Base-by-base conservation (phyloP, 2,888 invertebrate species). In the Eupithecia pulchellata region DNA sequence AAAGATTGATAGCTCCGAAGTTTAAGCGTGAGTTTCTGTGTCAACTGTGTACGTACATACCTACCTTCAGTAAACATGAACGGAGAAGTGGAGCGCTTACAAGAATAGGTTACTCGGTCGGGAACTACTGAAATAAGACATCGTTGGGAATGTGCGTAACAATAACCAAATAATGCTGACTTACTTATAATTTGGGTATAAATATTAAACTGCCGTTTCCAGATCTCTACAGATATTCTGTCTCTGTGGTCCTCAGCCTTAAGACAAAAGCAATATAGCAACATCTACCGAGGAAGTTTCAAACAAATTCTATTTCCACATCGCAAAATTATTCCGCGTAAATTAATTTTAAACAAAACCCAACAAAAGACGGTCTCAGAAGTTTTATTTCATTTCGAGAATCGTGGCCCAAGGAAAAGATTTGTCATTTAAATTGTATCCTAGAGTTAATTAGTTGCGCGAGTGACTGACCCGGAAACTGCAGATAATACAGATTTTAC, bases 381-480 rank as follows among this genome's bases (percentile, higher is more conserved):
- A 66, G 72, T 72, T 72, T 69, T 69, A 69, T 69, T 72, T 64
- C 32, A 72, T 69, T 69, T 66, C 58, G 52, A 63, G 58, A 60
- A 39, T 32, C 52, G 34, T 34, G 61, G 61, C 34, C 61, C 14
- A 25, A 69, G 71, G 74, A 77, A 76, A 75, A 78, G 76, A 78
- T 76, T 78, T 75, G 70, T 73, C 75, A 75, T 78, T 74, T 73
- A 73, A 78, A 76, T 76, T 78, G 73, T 73, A 69, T 63, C 66
- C 61, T 69, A 20, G 47, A 74, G 74, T 74, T 76, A 78, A 73
- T 78, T 75, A 69, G 25, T 60, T 32, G 32, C 20, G 32, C n/a
- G 58, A 27, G 1, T 11, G 25, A 52, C 52, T 52, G 25, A 25
- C 20, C 11, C 29, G 29, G 57, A 8, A 29, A 17, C 25, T 61